phyloP scores from a whole-genome alignment of 2,113 vertebrate genomes.

The Salvelinus namaycush region DNA sequence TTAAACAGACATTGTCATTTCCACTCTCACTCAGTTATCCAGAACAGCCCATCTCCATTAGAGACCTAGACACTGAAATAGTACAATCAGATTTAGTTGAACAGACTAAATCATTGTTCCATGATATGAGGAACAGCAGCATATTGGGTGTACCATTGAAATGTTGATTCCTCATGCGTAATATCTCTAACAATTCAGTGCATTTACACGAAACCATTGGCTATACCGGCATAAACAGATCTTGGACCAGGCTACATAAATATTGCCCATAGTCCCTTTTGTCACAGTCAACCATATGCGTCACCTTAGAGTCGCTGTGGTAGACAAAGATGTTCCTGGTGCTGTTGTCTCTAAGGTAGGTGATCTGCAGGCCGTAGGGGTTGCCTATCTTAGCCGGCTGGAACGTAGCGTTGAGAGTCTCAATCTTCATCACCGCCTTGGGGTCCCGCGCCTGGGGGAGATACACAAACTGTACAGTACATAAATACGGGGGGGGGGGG shows the following conservation, averaged over 20 bases:
- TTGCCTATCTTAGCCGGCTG: slow-evolving; percentile 93
- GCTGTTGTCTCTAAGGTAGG: slow-evolving; percentile 93
- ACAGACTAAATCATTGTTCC: no score
- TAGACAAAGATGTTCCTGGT: slow-evolving; percentile 94
- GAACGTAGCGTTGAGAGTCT: slow-evolving; percentile 90
- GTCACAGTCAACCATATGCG: slow-evolving; percentile 54
- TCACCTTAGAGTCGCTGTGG: slow-evolving; percentile 89
- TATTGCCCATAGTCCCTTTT: neutral
- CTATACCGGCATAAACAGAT: no score
- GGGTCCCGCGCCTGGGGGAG: slow-evolving; percentile 85
- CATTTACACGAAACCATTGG: no score
- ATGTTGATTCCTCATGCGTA: no score
- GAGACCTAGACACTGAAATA: no score
- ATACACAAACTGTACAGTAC: slow-evolving; percentile 4
- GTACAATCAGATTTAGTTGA: no score
- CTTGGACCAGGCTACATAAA: neutral
- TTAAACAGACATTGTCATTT: no score
- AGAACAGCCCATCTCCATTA: no score
- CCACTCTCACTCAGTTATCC: no score
- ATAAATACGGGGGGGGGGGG: slow-evolving; percentile 77
- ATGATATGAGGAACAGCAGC: no score
- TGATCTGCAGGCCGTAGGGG: slow-evolving; percentile 90
- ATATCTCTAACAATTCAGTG: no score
- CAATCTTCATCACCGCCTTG: slow-evolving; percentile 91
- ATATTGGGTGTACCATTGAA: no score